Conservation (phyloP, 2,113 vertebrate genomes). For the Bungarus multicinctus region DNA sequence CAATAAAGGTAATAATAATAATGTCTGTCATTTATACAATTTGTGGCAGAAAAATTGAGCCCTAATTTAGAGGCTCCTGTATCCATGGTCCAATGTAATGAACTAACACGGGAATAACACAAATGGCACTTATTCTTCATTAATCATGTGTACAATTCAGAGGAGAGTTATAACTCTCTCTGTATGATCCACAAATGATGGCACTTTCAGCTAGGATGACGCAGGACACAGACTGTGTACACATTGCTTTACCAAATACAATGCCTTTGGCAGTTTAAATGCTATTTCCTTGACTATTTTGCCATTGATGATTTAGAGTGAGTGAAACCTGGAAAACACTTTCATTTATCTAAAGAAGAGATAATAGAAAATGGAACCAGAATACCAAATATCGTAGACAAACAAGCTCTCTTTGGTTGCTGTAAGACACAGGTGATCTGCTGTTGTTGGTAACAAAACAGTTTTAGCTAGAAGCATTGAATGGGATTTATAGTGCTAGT, state of each 20-base stretch:
- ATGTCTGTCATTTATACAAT: background rate
- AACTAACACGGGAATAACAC: background rate
- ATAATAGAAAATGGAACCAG: background rate
- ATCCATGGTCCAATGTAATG: background rate
- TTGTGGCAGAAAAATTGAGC: background rate
- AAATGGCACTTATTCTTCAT: background rate
- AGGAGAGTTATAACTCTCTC: background rate
- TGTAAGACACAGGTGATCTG: background rate
- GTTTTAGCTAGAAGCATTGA: background rate
- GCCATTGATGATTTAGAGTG: background rate
- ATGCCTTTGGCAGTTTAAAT: background rate
- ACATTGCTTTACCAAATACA: background rate
- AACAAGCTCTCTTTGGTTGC: background rate
- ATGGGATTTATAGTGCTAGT: background rate
- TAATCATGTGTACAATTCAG: background rate
- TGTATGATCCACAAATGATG: background rate
- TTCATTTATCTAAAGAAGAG: background rate
- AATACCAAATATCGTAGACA: background rate
- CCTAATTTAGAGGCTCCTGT: background rate
- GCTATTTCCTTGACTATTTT: background rate
- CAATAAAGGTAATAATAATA: too few species aligned
- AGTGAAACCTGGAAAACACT: background rate
- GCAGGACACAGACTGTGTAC: background rate
- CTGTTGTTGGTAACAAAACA: background rate
- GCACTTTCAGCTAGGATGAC: background rate